These are phyloP conservation scores for Samia ricini DNA, from an alignment of 1,140 invertebrate genomes.

Conservation along the genomic window DNA sequence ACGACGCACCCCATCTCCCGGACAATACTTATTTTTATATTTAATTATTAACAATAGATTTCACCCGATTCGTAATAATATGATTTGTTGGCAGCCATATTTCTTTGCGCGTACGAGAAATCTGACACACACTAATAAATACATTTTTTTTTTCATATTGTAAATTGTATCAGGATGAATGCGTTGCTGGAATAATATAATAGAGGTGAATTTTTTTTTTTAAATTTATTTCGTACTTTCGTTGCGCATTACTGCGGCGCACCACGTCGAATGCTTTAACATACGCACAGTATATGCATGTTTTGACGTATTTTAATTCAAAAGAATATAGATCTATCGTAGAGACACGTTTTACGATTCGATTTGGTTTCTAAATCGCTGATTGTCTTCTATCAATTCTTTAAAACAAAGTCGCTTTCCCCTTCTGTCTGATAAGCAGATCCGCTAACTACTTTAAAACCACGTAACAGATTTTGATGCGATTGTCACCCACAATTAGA, in stretches of 20 bases:
- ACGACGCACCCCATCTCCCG: conserved; percentile 30
- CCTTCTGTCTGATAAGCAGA: too few relatives aligned
- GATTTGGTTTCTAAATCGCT: not conserved
- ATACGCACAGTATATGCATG: conserved; percentile 16
- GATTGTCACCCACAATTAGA: too few relatives aligned
- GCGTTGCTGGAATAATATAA: not conserved
- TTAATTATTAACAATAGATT: conserved; percentile 73
- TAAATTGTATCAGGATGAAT: not conserved
- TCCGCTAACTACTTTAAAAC: too few relatives aligned
- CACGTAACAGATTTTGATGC: too few relatives aligned
- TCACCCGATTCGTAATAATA: conserved; percentile 68
- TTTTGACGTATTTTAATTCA: conserved; percentile 51
- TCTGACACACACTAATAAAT: conserved; percentile 26
- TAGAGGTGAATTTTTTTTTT: conserved; percentile 9
- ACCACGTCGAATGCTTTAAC: conserved; percentile 27
- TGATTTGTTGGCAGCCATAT: conserved; percentile 68
- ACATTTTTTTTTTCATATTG: not conserved
- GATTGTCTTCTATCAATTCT: not conserved
- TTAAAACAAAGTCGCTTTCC: not conserved
- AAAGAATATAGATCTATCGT: conserved; percentile 29
- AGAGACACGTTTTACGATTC: not conserved
- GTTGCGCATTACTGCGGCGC: not conserved
- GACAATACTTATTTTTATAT: conserved; percentile 64
- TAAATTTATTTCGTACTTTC: not conserved
- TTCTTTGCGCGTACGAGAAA: conserved; percentile 32